Evolutionary conservation across 2,888 invertebrate genomes (phyloP).

Genomic region (Ophion ellenae): DNA sequence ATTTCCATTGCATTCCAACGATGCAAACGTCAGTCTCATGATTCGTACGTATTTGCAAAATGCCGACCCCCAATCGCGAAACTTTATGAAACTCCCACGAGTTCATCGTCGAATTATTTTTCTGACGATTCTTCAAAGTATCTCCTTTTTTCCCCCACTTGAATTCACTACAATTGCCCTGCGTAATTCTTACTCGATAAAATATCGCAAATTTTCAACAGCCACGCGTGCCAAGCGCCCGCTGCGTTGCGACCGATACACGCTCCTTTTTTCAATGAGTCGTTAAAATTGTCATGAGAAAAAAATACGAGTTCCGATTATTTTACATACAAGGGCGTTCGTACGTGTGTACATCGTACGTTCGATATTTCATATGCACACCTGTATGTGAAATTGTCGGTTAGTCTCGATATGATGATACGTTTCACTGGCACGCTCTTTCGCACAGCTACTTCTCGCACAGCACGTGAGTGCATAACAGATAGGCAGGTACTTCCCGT

Average conservation of each 20-base stretch:
- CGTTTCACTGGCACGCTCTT: slow-evolving; percentile 35
- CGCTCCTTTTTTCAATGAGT: not conserved
- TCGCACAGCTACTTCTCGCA: not conserved
- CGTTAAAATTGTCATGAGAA: not conserved
- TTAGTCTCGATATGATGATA: slow-evolving; percentile 47
- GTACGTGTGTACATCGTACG: not conserved
- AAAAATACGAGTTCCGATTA: not conserved
- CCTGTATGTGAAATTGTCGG: slow-evolving; percentile 22
- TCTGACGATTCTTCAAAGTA: too few species aligned
- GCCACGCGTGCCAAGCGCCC: too few species aligned
- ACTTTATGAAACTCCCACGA: too few species aligned
- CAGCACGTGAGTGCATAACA: slow-evolving; percentile 14
- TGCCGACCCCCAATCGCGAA: too few species aligned
- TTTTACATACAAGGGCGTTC: not conserved
- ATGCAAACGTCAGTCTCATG: too few species aligned
- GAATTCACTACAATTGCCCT: too few species aligned
- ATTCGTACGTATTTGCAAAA: too few species aligned
- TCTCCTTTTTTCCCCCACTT: too few species aligned
- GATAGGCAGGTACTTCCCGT: slow-evolving; percentile 18
- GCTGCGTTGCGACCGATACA: not conserved
- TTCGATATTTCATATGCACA: slow-evolving; percentile 14
- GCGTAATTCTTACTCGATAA: too few species aligned
- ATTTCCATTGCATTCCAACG: too few species aligned
- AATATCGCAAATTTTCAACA: too few species aligned
- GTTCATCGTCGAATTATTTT: too few species aligned